Base-by-base conservation (phyloP, 2,888 invertebrate species). In the Andrena camellia region DNA sequence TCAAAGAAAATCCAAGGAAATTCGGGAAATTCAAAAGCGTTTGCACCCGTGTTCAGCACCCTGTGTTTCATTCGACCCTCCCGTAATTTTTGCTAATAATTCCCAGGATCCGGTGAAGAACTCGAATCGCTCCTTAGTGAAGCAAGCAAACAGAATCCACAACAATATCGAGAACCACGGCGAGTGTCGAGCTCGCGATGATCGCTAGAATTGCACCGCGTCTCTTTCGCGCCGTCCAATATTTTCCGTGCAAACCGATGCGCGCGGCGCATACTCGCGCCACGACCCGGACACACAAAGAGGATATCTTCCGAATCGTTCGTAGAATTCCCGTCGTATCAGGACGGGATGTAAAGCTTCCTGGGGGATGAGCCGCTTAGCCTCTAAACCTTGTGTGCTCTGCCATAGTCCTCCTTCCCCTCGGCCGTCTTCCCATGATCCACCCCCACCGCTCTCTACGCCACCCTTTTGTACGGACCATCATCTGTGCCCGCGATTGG, bases 311-410 rank as follows among this genome's bases (percentile, higher is more conserved):
- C 90, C 90, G 89, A 91, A 90, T 90, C 90, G 92, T 90, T 88
- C 88, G 90, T 89, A 90, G 90, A 89, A 91, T 90, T 88, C 88
- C 85, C 90, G 88, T 86, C 88, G 90, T 90, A 90, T 91, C 89
- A 90, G 90, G 89, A 85, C 91, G 92, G 91, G 92, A 92, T 93
- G 91, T 92, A 93, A 92, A 92, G 92, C 93, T 92, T 92, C 90
- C 91, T 88, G 89, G 91, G 90, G 90, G 92, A 94, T 94, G 93
- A 94, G 93, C 94, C 93, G 93, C 93, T 93, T 94, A 94, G 92
- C 91, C 92, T 91, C 91, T 92, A 93, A 93, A 93, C 91, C 94
- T 92, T 91, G 92, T 92, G 91, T 92, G 92, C 92, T 88, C 88
- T 90, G 89, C 89, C 89, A 86, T 86, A 90, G 88, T 89, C 90